phyloP scores from a whole-genome alignment of 2,888 invertebrate species.

The Agrotis segetum region DNA sequence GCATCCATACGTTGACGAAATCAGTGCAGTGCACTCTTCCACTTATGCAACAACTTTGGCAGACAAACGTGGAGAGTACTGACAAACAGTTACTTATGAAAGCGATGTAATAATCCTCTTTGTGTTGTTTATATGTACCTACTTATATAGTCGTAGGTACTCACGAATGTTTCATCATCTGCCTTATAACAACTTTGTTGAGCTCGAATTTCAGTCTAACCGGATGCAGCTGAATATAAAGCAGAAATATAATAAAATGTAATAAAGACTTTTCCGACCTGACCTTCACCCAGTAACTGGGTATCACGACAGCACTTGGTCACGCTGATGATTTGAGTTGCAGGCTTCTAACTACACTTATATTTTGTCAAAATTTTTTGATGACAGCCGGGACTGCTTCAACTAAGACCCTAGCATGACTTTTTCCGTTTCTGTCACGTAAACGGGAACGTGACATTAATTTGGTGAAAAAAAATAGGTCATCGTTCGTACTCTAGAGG shows the following conservation, averaged over 20 bases:
- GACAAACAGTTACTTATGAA: constrained; percentile 49
- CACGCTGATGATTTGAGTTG: not conserved
- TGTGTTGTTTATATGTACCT: constrained; percentile 11
- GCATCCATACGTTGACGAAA: constrained; percentile 85
- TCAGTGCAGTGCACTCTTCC: constrained; percentile 82
- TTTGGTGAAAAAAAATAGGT: too few relatives aligned
- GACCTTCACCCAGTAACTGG: not conserved
- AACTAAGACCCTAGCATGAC: too few relatives aligned
- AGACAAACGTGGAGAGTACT: constrained; percentile 74
- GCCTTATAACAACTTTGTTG: not conserved
- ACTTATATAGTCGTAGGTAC: not conserved
- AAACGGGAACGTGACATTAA: too few relatives aligned
- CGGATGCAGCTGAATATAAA: not conserved
- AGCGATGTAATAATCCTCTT: constrained; percentile 46
- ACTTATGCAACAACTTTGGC: constrained; percentile 78
- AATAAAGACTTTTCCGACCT: not conserved
- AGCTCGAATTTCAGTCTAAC: not conserved
- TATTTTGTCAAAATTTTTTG: too few relatives aligned
- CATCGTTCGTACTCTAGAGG: too few relatives aligned
- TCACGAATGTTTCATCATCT: constrained; percentile 2
- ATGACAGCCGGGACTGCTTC: too few relatives aligned
- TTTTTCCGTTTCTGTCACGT: too few relatives aligned
- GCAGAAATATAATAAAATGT: too few relatives aligned
- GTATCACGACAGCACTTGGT: not conserved
- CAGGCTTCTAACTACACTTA: not conserved